Conservation (phyloP, 2,113 vertebrate species). For the Ranitomeya variabilis region DNA sequence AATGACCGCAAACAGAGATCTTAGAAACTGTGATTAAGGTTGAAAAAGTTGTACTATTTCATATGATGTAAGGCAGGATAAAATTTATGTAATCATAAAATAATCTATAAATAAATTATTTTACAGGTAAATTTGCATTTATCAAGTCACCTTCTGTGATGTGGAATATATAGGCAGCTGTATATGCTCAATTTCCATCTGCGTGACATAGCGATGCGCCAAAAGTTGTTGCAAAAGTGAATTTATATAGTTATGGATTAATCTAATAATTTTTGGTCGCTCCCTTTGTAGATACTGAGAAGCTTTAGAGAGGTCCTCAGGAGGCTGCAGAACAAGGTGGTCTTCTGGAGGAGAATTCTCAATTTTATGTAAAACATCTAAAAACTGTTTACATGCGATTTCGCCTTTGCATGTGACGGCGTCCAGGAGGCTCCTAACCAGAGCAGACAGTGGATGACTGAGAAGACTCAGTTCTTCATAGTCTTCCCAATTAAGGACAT, state of each 20-base stretch:
- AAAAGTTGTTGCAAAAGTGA: slow-evolving; percentile 66
- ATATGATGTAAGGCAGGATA: too few species aligned
- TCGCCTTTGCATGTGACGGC: slow-evolving; percentile 74
- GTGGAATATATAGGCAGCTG: slow-evolving; percentile 75
- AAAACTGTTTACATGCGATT: slow-evolving; percentile 67
- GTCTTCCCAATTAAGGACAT: slow-evolving; percentile 78
- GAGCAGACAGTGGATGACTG: slow-evolving; percentile 68
- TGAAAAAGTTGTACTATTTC: too few species aligned
- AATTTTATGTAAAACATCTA: slow-evolving; percentile 65
- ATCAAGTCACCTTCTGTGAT: slow-evolving; percentile 76
- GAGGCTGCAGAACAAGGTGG: neutral
- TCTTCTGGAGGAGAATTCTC: neutral
- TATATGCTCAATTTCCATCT: slow-evolving; percentile 75
- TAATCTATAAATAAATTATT: too few species aligned
- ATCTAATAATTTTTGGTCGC: slow-evolving; percentile 72
- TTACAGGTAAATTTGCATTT: neutral
- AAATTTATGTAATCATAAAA: too few species aligned
- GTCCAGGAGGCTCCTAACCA: slow-evolving; percentile 76
- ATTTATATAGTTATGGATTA: slow-evolving; percentile 70
- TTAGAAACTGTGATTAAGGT: too few species aligned
- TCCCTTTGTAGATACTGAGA: slow-evolving; percentile 66
- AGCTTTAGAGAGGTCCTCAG: slow-evolving; percentile 45
- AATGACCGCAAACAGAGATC: too few species aligned
- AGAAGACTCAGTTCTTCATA: slow-evolving; percentile 70
- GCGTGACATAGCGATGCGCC: slow-evolving; percentile 68